Conservation (phyloP, 2,888 invertebrate species). For the Plagodis pulveraria region DNA sequence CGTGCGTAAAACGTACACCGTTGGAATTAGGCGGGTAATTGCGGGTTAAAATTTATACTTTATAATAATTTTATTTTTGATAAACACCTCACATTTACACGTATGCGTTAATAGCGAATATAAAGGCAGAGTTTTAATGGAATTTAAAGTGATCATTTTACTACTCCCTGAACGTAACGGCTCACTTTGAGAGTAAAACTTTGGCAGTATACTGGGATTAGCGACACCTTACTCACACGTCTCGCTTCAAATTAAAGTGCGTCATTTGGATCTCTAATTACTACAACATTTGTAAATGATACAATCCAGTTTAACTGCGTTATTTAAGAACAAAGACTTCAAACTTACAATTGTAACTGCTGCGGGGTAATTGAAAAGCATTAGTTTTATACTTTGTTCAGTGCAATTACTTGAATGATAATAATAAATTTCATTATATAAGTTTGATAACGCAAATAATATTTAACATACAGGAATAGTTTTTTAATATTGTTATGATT, state of each 20-base stretch:
- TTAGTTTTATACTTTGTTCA: no score
- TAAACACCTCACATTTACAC: slow-evolving; percentile 3
- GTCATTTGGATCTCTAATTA: slow-evolving; percentile 13
- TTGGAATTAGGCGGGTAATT: slow-evolving; percentile 11
- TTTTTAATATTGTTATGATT: no score
- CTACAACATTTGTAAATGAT: slow-evolving; percentile 3
- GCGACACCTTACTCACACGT: slow-evolving; percentile 23
- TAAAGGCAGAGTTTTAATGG: slow-evolving; percentile 16
- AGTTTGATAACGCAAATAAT: no score
- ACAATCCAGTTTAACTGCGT: neutral
- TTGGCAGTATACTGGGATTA: slow-evolving; percentile 19
- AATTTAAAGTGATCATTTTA: slow-evolving; percentile 24
- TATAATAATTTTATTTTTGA: slow-evolving; percentile 10
- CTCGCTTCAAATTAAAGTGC: slow-evolving; percentile 13
- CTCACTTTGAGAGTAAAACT: slow-evolving; percentile 17
- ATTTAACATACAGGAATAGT: no score
- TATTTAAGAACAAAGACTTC: neutral
- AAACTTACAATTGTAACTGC: neutral
- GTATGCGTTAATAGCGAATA: slow-evolving; percentile 4
- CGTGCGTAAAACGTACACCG: slow-evolving; percentile 11
- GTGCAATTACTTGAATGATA: no score
- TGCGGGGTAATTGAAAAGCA: neutral
- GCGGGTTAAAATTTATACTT: slow-evolving; percentile 5
- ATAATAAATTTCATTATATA: no score
- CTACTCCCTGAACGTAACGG: slow-evolving; percentile 13